Conservation (phyloP, 2,888 invertebrate species). For the Ormyrus thymus region DNA sequence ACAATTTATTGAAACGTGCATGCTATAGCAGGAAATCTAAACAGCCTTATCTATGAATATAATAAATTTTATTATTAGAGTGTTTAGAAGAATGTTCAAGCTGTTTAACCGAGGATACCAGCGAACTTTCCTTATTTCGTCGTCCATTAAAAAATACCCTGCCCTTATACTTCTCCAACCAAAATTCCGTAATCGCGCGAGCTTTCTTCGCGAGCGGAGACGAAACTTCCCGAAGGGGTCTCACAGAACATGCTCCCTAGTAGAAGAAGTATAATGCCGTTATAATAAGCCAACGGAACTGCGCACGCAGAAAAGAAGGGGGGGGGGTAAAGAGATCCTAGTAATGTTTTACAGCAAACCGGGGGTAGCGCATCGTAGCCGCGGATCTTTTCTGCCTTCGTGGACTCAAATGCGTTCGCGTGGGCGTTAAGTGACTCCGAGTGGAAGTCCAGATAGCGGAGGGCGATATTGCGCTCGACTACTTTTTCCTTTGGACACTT, state of each 20-base stretch:
- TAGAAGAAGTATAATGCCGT: constrained; percentile 64
- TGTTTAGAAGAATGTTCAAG: no score
- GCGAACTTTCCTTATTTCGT: no score
- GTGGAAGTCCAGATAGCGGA: constrained; percentile 70
- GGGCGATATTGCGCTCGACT: constrained; percentile 50
- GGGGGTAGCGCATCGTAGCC: constrained; percentile 31
- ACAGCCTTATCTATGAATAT: no score
- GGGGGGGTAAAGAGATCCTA: constrained; percentile 7
- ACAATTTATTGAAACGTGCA: no score
- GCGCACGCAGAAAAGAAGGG: constrained; percentile 19
- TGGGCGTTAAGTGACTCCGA: constrained; percentile 71
- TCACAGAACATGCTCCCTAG: constrained; percentile 12
- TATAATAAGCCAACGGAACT: constrained; percentile 66
- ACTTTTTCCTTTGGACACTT: constrained; percentile 53
- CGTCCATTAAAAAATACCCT: neutral
- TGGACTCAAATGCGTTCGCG: constrained; percentile 58
- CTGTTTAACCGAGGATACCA: no score
- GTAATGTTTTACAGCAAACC: constrained; percentile 63
- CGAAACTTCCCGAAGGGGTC: constrained; percentile 12
- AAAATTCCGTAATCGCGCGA: constrained; percentile 11
- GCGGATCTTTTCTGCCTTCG: constrained; percentile 49
- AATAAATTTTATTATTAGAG: no score
- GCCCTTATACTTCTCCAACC: constrained; percentile 2
- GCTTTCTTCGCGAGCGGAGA: constrained; percentile 5
- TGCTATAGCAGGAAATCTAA: no score